Conservation (phyloP, 2,113 vertebrate species). For the Nothocercus julius region DNA sequence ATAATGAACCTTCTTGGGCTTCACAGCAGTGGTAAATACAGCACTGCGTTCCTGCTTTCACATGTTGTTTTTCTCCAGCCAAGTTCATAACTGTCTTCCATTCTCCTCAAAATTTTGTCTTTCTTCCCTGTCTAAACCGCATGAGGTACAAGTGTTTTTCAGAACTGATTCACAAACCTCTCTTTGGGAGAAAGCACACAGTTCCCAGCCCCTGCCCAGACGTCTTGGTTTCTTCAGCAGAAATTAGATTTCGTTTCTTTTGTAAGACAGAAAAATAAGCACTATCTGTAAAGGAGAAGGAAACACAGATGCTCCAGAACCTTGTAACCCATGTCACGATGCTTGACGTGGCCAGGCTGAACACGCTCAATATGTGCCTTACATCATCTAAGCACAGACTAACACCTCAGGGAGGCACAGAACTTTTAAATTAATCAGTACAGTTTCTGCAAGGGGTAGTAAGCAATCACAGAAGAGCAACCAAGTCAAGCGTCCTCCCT, state of each 20-base stretch:
- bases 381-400: background rate
- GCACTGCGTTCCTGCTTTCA: background rate
- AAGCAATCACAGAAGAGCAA: background rate
- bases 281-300: background rate
- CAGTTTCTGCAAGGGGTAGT: no score
- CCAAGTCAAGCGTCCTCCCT: background rate
- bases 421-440: background rate
- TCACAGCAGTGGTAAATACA: background rate
- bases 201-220: background rate
- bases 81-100: background rate
- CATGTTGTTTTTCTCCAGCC: rapidly evolving
- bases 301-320: background rate
- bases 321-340: background rate
- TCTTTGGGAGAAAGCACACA: no score
- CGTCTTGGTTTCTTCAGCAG: background rate
- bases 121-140: background rate
- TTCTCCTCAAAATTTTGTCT: background rate
- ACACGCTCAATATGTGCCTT: background rate
- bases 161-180: background rate
- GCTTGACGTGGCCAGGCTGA: background rate
- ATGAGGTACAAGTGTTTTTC: background rate
- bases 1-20: background rate
- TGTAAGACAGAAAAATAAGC: background rate
- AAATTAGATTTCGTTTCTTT: background rate
- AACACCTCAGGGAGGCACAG: background rate